These are phyloP conservation scores for Drosophila navojoa DNA, from an alignment of 1,140 invertebrate genomes.

Conservation along the genomic window DNA sequence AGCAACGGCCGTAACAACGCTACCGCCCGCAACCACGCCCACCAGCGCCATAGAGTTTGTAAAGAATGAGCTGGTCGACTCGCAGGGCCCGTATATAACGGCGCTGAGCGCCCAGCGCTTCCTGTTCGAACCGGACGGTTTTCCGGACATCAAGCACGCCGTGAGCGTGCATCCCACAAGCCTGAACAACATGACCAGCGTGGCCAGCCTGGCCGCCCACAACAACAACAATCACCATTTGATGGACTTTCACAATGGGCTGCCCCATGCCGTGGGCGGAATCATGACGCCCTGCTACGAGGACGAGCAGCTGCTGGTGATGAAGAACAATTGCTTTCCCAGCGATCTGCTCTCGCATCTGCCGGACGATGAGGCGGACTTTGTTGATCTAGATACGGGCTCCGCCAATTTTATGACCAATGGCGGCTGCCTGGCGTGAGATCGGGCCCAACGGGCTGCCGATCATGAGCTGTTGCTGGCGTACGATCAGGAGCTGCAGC, in stretches of 20 bases:
- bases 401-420: slow-evolving; percentile 76
- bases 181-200: slow-evolving; percentile 48
- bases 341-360: slow-evolving; percentile 72
- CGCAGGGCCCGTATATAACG: slow-evolving; percentile 80
- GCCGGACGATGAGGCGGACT: slow-evolving; percentile 65
- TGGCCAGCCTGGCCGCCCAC: slow-evolving; percentile 41
- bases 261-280: slow-evolving; percentile 39
- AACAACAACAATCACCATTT: slow-evolving; percentile 59
- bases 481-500: slow-evolving; percentile 44
- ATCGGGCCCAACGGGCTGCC: slow-evolving; percentile 50
- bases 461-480: slow-evolving; percentile 61
- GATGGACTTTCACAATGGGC: slow-evolving; percentile 65
- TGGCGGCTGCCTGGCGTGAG: slow-evolving; percentile 81
- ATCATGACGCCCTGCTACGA: slow-evolving; percentile 63
- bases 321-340: slow-evolving; percentile 70
- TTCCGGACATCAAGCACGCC: slow-evolving; percentile 81
- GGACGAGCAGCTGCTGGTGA: slow-evolving; percentile 70
- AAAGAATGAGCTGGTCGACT: slow-evolving; percentile 79
- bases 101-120: slow-evolving; percentile 78
- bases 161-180: slow-evolving; percentile 68
- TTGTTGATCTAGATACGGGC: slow-evolving; percentile 77
- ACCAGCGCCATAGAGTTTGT: slow-evolving; percentile 79
- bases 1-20: slow-evolving; percentile 19
- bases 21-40: slow-evolving; percentile 50
- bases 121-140: slow-evolving; percentile 73